These are phyloP conservation scores for Halictus rubicundus DNA, from an alignment of 1,140 invertebrate genomes.

Conservation along the genomic window DNA sequence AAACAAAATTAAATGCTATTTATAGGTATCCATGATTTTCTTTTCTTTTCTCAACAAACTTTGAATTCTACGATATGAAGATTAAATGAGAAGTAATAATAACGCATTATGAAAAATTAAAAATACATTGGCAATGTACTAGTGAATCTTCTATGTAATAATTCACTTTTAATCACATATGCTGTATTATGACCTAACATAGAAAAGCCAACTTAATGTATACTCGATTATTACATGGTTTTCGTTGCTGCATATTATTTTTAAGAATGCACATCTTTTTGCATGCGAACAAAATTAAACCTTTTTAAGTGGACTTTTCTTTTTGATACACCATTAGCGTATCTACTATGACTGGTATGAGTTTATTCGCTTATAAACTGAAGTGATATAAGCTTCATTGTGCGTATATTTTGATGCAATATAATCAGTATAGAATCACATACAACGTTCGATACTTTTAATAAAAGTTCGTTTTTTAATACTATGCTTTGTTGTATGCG, in stretches of 20 bases:
- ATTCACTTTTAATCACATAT: neutral
- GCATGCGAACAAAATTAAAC: neutral
- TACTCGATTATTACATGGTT: neutral
- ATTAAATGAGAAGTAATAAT: neutral
- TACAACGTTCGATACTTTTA: neutral
- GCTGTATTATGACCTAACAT: neutral
- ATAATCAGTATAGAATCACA: slow-evolving; percentile 14
- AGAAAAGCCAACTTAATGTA: slow-evolving; percentile 28
- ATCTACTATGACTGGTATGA: slow-evolving; percentile 9
- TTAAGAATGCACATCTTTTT: neutral
- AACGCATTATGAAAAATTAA: neutral
- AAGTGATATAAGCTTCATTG: slow-evolving; percentile 33
- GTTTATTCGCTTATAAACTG: slow-evolving; percentile 9
- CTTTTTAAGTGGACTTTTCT: neutral
- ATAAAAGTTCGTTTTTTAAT: neutral
- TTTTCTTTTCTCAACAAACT: neutral
- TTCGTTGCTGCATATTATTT: neutral
- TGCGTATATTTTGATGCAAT: slow-evolving; percentile 41
- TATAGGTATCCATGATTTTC: neutral
- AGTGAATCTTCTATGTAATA: slow-evolving; percentile 3
- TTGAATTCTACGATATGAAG: neutral
- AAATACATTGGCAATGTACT: neutral
- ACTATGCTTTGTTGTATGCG: neutral
- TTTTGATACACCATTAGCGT: neutral
- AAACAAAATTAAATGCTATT: neutral